Base-by-base conservation (phyloP, 2,888 invertebrate genomes). In the Rhamphomyia laevipes region DNA sequence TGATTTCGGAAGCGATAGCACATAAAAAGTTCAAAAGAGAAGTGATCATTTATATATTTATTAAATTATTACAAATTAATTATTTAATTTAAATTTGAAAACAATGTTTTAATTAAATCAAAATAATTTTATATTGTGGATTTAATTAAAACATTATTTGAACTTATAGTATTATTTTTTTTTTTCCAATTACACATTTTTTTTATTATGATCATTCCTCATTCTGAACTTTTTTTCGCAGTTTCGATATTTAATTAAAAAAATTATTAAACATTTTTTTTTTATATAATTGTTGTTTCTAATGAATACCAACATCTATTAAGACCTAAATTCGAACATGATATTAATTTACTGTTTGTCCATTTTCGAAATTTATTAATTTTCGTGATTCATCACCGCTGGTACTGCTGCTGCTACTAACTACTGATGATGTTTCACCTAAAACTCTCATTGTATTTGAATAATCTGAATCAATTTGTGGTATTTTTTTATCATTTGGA, bases 381-480 rank as follows among this genome's bases (percentile, higher is more conserved):
- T 54, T 56, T 41, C 50, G 45, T 43, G 50, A 45, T 40, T 54
- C 52, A 2, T 48, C 51, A 13, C 31, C 49, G 43, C 48, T 46
- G n/a, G n/a, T n/a, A n/a, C n/a, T n/a, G n/a, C n/a, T n/a, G n/a
- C n/a, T n/a, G n/a, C 15, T 30, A n/a, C 18, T 7, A 44, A 62
- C 61, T 38, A 63, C 52, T 27, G 61, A 60, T 5, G 62, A 59
- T 37, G 59, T 61, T 51, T 70, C 70, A 52, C 70, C 69, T 43
- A 70, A 61, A 16, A 70, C 69, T 51, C 68, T 63, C 68, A 69
- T 70, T 47, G 70, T 69, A 55, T 70, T 68, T 16, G 70, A 69
- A 56, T 70, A 70, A 53, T 69, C 68, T 3, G 70, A 70, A 57
- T 70, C 70, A 49, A 70, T 70, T 60, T 70, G 70, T 31, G 70